Conservation (phyloP, 2,797 vertebrate species). For the Enteromius thamalakanensis region DNA sequence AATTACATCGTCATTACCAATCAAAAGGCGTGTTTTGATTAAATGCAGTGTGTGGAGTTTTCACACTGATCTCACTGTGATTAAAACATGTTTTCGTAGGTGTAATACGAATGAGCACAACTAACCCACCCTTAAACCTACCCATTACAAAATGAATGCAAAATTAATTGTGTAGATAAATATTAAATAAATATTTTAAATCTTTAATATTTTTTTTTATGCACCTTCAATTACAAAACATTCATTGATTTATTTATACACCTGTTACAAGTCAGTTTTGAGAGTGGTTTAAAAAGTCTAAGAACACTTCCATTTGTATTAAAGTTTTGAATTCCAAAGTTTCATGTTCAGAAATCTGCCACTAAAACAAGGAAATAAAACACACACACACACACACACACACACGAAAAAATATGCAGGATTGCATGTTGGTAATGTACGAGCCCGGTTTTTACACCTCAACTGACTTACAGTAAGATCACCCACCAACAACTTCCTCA, state of each 20-base stretch:
- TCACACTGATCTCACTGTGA: too few relatives aligned
- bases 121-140: too few relatives aligned
- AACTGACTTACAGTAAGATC: constrained; percentile 8
- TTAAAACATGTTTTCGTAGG: too few relatives aligned
- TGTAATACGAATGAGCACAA: too few relatives aligned
- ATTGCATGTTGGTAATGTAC: neutral
- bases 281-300: neutral
- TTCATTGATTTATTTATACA: neutral
- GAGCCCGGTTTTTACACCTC: constrained; percentile 6
- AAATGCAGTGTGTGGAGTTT: too few relatives aligned
- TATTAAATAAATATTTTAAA: neutral
- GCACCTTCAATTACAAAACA: neutral
- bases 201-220: neutral
- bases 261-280: neutral
- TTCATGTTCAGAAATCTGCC: neutral
- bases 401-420: too few relatives aligned
- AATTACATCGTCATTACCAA: too few relatives aligned
- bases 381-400: neutral
- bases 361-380: neutral
- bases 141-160: too few relatives aligned
- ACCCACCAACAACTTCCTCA: neutral
- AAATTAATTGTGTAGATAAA: too few relatives aligned
- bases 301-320: neutral
- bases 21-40: too few relatives aligned
- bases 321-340: neutral